Conservation (phyloP, 2,888 invertebrate genomes). For the Ophion slaviceki region DNA sequence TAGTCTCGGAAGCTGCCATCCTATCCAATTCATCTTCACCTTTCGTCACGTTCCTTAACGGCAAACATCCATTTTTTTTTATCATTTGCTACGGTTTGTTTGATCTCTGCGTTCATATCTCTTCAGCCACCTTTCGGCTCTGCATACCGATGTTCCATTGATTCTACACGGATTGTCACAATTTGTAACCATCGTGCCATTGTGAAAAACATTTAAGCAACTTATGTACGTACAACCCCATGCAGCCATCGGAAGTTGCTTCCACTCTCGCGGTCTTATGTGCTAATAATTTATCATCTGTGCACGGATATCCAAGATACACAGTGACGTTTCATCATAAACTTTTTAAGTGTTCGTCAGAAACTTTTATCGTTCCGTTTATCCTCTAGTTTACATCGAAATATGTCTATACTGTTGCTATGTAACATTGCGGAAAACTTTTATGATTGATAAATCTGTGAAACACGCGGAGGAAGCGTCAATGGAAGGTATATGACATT, state of each 20-base stretch:
- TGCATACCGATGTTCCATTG: too few species aligned
- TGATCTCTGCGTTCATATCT: background rate
- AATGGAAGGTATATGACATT: background rate
- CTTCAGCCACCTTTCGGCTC: background rate
- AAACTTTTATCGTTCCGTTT: slow-evolving; percentile 2
- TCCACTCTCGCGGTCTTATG: too few species aligned
- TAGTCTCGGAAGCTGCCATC: background rate
- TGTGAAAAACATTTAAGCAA: background rate
- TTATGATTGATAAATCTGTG: slow-evolving; percentile 22
- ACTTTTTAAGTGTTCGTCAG: slow-evolving; percentile 18
- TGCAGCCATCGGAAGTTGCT: too few species aligned
- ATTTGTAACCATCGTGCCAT: background rate
- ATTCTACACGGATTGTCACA: background rate
- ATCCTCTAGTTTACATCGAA: background rate
- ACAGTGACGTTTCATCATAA: slow-evolving; percentile 27
- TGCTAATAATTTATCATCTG: background rate
- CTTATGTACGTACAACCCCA: background rate
- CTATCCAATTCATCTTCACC: slow-evolving; percentile 19
- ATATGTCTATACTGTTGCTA: background rate
- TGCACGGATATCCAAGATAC: background rate
- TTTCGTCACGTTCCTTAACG: slow-evolving; percentile 3
- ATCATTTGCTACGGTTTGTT: background rate
- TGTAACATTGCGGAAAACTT: slow-evolving; percentile 17
- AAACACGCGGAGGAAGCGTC: slow-evolving; percentile 8
- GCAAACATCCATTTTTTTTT: slow-evolving; percentile 6